Evolutionary conservation across 2,888 invertebrate species (phyloP).

Genomic region (Oithona nana): DNA sequence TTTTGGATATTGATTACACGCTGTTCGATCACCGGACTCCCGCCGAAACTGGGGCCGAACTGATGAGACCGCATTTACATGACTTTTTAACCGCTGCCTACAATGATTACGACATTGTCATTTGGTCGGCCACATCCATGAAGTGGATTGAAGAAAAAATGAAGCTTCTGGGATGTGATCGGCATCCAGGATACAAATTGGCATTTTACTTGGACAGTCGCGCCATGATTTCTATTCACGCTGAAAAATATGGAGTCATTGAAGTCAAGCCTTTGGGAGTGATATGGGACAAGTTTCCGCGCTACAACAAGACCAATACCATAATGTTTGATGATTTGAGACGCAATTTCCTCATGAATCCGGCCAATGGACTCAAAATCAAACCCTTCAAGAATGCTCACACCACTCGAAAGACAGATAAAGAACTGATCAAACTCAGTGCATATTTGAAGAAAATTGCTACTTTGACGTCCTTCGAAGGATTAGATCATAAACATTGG

Average conservation of each 20-base stretch:
- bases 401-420: conserved; percentile 58
- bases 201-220: conserved; percentile 73
- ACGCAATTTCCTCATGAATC: conserved; percentile 92
- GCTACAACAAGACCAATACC: conserved; percentile 64
- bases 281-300: conserved; percentile 84
- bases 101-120: conserved; percentile 73
- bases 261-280: conserved; percentile 88
- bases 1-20: conserved; percentile 89
- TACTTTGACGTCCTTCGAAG: conserved; percentile 54
- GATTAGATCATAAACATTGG: conserved; percentile 77
- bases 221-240: conserved; percentile 87
- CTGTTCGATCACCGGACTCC: conserved; percentile 84
- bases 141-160: conserved; percentile 97
- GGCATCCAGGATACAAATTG: conserved; percentile 67
- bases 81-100: conserved; percentile 77
- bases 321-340: conserved; percentile 96
- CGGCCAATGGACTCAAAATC: conserved; percentile 74
- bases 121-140: conserved; percentile 97
- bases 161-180: conserved; percentile 67
- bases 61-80: conserved; percentile 87
- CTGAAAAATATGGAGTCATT: conserved; percentile 71
- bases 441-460: conserved; percentile 65
- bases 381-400: conserved; percentile 79
- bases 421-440: conserved; percentile 57
- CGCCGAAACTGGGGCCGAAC: conserved; percentile 65